phyloP scores from a whole-genome alignment of 2,113 vertebrate species.

The Myiozetetes cayanensis region DNA sequence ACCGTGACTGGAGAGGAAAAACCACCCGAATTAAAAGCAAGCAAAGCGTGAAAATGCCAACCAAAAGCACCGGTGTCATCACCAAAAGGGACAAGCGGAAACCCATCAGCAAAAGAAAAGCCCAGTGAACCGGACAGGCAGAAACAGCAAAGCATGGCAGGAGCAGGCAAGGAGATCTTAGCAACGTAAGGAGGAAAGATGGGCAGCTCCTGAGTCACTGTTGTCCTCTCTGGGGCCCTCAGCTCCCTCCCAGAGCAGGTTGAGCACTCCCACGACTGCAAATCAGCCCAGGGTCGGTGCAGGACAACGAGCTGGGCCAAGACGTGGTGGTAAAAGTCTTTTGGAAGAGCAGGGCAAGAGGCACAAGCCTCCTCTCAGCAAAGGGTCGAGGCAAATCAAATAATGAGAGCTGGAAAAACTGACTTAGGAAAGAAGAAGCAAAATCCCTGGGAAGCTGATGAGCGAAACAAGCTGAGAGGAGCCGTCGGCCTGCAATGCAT shows the following conservation, averaged over 20 bases:
- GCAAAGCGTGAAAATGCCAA: slow-evolving; percentile 37
- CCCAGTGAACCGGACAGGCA: background rate
- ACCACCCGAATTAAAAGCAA: slow-evolving; percentile 8
- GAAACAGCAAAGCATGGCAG: slow-evolving; percentile 29
- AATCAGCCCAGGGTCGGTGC: background rate
- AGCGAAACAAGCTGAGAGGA: background rate
- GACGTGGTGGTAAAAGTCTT: background rate
- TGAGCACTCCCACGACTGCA: background rate
- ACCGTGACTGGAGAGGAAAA: background rate
- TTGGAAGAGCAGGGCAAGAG: slow-evolving; percentile 25
- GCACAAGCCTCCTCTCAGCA: background rate
- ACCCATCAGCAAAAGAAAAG: slow-evolving; percentile 45
- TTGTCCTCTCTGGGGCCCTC: background rate
- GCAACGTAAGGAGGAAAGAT: background rate
- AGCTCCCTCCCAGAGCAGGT: background rate
- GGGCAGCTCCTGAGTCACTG: background rate
- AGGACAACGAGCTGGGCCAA: background rate
- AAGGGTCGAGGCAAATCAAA: background rate
- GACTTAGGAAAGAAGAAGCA: slow-evolving; percentile 1
- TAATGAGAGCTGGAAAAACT: background rate
- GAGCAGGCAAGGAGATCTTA: slow-evolving; percentile 19
- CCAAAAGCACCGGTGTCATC: background rate
- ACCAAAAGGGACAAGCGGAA: background rate
- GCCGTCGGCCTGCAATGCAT: background rate
- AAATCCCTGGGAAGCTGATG: background rate